A percentile compares a stretch with the other conserved stretches of the same genome.
Conservation (phyloP, 2,797 vertebrate genomes). For the Anguilla pacifica region DNA sequence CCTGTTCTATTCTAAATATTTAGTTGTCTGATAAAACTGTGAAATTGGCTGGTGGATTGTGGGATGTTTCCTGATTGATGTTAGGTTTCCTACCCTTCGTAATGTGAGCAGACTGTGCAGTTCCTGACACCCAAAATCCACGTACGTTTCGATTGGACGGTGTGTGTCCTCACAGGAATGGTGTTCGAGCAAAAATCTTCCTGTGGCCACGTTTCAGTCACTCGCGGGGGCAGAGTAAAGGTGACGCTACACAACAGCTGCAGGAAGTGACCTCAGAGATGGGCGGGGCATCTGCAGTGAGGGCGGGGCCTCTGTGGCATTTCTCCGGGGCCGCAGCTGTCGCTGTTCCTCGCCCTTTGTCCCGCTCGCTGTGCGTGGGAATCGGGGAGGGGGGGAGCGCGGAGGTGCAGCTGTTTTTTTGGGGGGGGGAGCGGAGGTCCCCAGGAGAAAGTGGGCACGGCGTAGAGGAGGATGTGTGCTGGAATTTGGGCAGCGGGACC, state of each 20-base stretch:
- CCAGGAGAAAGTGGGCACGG: neutral
- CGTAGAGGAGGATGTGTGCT: neutral
- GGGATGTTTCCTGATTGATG: too few species aligned
- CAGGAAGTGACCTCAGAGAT: conserved; percentile 60
- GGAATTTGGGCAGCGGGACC: neutral
- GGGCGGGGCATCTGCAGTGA: conserved; percentile 71
- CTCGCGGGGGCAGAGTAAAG: conserved; percentile 20
- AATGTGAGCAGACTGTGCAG: neutral
- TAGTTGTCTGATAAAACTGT: too few species aligned
- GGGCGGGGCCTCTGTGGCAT: conserved; percentile 65
- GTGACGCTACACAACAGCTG: conserved; percentile 70
- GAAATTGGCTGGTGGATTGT: too few species aligned
- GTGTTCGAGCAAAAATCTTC: neutral
- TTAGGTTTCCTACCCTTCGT: neutral
- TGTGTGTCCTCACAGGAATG: neutral
- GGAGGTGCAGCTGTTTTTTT: conserved; percentile 60
- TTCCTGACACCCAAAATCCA: neutral
- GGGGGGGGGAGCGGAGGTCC: conserved; percentile 4
- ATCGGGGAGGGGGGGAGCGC: conserved; percentile 45
- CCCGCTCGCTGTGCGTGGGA: conserved; percentile 31
- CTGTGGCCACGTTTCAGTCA: neutral
- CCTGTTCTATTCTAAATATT: too few species aligned
- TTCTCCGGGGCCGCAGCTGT: conserved; percentile 73
- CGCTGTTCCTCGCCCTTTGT: conserved; percentile 62
- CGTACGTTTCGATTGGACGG: too few species aligned